These are phyloP conservation scores for Cichladusa arquata DNA, from an alignment of 2,113 vertebrate species.

Conservation along the genomic window DNA sequence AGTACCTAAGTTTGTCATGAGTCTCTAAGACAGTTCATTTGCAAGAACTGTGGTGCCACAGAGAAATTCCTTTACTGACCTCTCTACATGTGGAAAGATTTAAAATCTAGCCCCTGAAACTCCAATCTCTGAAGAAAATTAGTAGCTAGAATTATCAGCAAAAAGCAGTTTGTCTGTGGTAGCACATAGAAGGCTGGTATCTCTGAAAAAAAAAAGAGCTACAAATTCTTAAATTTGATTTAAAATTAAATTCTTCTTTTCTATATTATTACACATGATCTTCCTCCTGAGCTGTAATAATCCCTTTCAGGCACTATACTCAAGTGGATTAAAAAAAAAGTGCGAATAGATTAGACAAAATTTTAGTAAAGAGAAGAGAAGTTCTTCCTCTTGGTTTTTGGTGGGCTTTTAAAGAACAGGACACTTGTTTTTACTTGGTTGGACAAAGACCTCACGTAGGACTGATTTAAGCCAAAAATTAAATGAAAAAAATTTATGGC, in stretches of 20 bases:
- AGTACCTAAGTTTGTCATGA: accelerated
- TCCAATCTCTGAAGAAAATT: conserved; percentile 39
- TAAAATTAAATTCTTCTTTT: not conserved
- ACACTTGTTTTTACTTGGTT: not conserved
- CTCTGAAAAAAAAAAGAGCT: not conserved
- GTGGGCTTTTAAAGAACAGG: not conserved
- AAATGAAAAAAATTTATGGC: not conserved
- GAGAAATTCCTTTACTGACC: conserved; percentile 16
- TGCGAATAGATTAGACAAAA: not conserved
- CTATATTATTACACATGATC: not conserved
- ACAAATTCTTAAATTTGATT: not conserved
- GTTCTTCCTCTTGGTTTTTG: not conserved
- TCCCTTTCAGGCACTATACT: not conserved
- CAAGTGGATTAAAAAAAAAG: not conserved
- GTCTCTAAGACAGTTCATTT: not conserved
- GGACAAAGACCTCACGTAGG: not conserved
- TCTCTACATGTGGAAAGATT: not conserved
- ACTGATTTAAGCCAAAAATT: not conserved
- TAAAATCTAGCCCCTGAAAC: conserved; percentile 11
- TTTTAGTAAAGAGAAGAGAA: not conserved
- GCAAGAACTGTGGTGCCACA: not conserved
- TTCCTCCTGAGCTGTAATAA: not conserved
- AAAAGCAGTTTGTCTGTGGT: not conserved
- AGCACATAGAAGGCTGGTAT: conserved; percentile 17
- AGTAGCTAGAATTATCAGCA: conserved; percentile 43